These are phyloP conservation scores for Xiphorhynchus elegans DNA, from an alignment of 2,113 vertebrate species.

Conservation along the genomic window DNA sequence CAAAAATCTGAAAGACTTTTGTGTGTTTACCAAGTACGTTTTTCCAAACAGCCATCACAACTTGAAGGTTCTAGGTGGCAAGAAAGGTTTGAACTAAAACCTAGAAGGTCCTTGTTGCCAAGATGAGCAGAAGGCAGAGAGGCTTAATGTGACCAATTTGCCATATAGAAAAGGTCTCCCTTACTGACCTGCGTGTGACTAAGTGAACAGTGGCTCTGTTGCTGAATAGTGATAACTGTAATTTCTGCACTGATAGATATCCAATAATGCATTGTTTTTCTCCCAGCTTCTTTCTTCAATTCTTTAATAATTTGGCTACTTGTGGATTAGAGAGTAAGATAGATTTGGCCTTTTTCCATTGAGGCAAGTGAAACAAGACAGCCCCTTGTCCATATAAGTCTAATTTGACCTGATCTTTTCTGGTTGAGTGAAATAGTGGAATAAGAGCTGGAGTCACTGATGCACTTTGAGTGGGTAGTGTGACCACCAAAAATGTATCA, in stretches of 20 bases:
- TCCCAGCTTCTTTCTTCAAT: background rate
- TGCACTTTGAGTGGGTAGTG: background rate
- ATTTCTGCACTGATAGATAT: background rate
- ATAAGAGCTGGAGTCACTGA: background rate
- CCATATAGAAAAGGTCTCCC: background rate
- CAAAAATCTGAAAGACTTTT: background rate
- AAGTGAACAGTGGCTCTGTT: background rate
- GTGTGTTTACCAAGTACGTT: background rate
- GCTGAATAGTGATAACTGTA: background rate
- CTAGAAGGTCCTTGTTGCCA: background rate
- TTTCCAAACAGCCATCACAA: background rate
- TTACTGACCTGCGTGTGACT: background rate
- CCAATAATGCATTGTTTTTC: background rate
- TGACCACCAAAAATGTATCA: background rate
- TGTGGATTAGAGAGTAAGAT: background rate
- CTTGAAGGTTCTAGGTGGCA: background rate
- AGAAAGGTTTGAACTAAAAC: background rate
- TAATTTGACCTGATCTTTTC: background rate
- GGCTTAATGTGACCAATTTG: background rate
- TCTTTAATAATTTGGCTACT: background rate
- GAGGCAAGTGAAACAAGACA: background rate
- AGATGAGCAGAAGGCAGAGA: background rate
- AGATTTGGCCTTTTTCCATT: background rate
- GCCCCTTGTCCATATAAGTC: background rate
- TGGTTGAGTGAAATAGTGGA: background rate